Evolutionary conservation across 2,888 invertebrate genomes (phyloP).

Genomic region (Nineta flava): DNA sequence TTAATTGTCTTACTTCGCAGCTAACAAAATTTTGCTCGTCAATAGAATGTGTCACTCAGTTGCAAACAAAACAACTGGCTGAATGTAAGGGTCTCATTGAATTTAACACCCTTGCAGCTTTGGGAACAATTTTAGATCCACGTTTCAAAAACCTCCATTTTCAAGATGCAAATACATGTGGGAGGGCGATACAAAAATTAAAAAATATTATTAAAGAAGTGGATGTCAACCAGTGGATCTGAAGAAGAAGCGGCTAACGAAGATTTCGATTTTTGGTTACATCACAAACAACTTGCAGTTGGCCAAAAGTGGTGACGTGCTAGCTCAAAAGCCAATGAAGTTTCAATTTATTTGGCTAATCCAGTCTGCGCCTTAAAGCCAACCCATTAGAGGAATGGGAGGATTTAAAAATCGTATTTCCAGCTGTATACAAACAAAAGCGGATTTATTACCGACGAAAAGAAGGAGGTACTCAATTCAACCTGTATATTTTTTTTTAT

Average conservation of each 20-base stretch:
- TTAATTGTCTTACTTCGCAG: slow-evolving; percentile 15
- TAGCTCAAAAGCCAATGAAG: slow-evolving; percentile 8
- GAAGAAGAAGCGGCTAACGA: slow-evolving; percentile 16
- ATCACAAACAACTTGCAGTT: slow-evolving; percentile 11
- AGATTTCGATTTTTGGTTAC: slow-evolving; percentile 12
- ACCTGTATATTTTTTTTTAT: no score
- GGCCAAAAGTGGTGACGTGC: slow-evolving; percentile 9
- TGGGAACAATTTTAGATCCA: slow-evolving; percentile 14
- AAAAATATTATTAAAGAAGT: slow-evolving; percentile 2
- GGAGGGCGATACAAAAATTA: slow-evolving; percentile 13
- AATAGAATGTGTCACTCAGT: slow-evolving; percentile 5
- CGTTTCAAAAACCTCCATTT: slow-evolving; percentile 18
- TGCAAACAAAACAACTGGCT: slow-evolving; percentile 12
- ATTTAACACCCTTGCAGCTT: slow-evolving; percentile 16
- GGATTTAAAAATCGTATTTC: slow-evolving; percentile 8
- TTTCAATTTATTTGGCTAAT: slow-evolving; percentile 9
- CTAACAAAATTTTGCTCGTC: slow-evolving; percentile 14
- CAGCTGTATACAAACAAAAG: slow-evolving; percentile 13
- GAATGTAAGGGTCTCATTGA: slow-evolving; percentile 16
- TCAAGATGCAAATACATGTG: slow-evolving; percentile 15
- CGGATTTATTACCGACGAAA: slow-evolving; percentile 2
- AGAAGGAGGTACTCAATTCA: no score
- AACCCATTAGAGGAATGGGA: slow-evolving; percentile 10
- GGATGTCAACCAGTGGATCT: slow-evolving; percentile 11
- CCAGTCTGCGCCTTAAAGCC: slow-evolving; percentile 9